Conservation (phyloP, 2,888 invertebrate species). For the Caenorhabditis sp. region DNA sequence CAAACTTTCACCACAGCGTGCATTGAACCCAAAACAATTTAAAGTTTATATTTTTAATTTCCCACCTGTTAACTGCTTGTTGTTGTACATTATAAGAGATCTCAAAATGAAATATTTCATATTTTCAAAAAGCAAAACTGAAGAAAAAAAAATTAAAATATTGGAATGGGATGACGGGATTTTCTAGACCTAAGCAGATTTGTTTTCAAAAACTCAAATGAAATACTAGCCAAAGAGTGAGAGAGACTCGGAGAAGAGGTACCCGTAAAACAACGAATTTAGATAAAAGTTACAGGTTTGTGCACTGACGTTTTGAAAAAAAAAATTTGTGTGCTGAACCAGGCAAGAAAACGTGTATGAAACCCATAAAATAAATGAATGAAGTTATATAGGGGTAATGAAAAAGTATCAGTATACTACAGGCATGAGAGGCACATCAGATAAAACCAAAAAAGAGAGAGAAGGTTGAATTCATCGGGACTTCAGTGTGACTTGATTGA, state of each 20-base stretch:
- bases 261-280: neutral
- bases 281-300: neutral
- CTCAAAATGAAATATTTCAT: too few species aligned
- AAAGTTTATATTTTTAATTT: neutral
- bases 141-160: too few species aligned
- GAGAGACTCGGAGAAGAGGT: neutral
- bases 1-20: conserved; percentile 9
- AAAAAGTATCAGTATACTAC: neutral
- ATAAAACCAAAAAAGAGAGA: too few species aligned
- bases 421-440: neutral
- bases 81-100: too few species aligned
- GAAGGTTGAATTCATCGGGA: conserved; percentile 20
- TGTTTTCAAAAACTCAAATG: neutral
- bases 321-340: neutral
- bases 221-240: neutral
- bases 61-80: too few species aligned
- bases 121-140: too few species aligned
- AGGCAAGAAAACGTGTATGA: neutral
- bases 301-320: neutral
- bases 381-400: neutral
- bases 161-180: too few species aligned
- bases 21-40: conserved; percentile 10
- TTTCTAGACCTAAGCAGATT: too few species aligned
- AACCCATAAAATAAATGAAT: neutral
- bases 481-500: neutral